phyloP scores from a whole-genome alignment of 53 echinoderm and acorn worm genomes.

The Temnopleurus reevesii region DNA sequence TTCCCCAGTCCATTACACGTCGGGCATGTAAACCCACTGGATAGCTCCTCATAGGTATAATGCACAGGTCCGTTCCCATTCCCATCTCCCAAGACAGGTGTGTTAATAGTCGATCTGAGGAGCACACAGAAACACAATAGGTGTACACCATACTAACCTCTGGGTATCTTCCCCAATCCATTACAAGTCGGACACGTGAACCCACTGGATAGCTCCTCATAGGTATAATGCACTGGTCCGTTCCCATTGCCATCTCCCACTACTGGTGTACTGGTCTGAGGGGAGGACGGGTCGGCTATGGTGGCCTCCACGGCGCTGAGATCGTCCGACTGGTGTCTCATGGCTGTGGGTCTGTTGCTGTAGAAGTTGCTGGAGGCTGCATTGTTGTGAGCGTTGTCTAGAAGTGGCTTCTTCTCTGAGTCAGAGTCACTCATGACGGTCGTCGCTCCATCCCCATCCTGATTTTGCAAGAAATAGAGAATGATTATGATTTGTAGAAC shows the following conservation, averaged over 20 bases:
- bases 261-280: neutral
- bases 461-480: neutral
- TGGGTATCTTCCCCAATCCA: constrained; percentile 66
- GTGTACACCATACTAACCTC: constrained; percentile 63
- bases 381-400: constrained; percentile 20
- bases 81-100: too few relatives aligned
- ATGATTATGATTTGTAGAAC: too few relatives aligned
- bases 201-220: constrained; percentile 68
- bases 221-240: constrained; percentile 37
- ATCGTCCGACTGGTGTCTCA: neutral
- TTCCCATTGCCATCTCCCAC: neutral
- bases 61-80: neutral
- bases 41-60: constrained; percentile 68
- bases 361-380: neutral
- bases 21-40: constrained; percentile 66
- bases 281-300: neutral
- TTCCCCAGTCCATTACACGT: constrained; percentile 78
- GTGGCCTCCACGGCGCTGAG: neutral
- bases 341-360: neutral
- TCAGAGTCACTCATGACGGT: neutral
- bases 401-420: constrained; percentile 44
- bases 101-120: too few relatives aligned
- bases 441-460: neutral
- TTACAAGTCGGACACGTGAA: constrained; percentile 66
- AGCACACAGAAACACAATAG: too few relatives aligned